Conservation (phyloP, 2,888 invertebrate species). For the Cephus pulcher region DNA sequence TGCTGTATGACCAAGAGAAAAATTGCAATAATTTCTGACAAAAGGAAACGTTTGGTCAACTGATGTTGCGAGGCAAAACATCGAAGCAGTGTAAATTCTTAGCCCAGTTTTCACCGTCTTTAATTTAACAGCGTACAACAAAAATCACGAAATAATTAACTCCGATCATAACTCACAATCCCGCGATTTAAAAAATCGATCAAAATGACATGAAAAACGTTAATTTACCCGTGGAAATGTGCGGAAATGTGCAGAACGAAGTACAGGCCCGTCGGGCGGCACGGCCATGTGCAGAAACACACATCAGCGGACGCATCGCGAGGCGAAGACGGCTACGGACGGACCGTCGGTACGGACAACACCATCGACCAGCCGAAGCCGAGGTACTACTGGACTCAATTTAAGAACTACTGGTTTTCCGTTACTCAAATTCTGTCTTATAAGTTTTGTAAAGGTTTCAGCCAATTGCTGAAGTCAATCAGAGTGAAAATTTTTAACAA, state of each 20-base stretch:
- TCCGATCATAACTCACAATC: neutral
- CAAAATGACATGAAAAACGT: conserved; percentile 4
- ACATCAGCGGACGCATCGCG: conserved; percentile 58
- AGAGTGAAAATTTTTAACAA: neutral
- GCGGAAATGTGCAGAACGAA: conserved; percentile 46
- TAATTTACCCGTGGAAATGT: conserved; percentile 52
- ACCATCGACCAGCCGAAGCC: conserved; percentile 53
- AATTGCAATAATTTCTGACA: neutral
- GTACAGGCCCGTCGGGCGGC: conserved; percentile 49
- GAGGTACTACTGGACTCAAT: conserved; percentile 36
- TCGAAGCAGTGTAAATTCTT: neutral
- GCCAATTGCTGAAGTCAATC: neutral
- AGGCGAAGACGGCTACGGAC: conserved; percentile 57
- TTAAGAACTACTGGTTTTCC: neutral
- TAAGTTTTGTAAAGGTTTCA: neutral
- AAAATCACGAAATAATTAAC: neutral
- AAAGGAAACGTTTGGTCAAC: neutral
- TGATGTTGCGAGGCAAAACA: neutral
- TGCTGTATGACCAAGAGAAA: neutral
- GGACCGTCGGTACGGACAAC: conserved; percentile 54
- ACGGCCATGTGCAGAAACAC: conserved; percentile 65
- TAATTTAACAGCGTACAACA: neutral
- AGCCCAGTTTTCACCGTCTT: neutral
- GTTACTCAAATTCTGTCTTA: neutral
- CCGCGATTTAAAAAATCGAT: neutral